A percentile compares a stretch with the other conserved stretches of the same genome.
Conservation (phyloP, 2,113 vertebrate genomes). For the Hyperoodon ampullatus region DNA sequence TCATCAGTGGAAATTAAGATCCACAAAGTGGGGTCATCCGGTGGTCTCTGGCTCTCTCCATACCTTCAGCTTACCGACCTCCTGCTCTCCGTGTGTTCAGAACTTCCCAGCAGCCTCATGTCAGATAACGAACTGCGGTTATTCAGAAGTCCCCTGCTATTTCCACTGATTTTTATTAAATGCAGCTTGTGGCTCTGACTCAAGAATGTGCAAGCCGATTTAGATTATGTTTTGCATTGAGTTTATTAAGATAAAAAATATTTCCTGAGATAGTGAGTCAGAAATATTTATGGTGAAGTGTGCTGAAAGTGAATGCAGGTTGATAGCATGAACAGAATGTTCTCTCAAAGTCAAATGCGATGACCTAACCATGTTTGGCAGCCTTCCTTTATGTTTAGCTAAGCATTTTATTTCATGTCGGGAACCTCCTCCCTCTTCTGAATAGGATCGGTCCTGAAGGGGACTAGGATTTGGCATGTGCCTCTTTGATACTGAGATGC, state of each 20-base stretch:
- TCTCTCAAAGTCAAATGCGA: slow-evolving; percentile 51
- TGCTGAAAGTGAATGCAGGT: slow-evolving; percentile 70
- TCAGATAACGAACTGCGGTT: slow-evolving; percentile 67
- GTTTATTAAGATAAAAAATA: slow-evolving; percentile 78
- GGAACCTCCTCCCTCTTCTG: slow-evolving; percentile 43
- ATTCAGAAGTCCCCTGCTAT: slow-evolving; percentile 73
- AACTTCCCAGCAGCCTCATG: slow-evolving; percentile 16
- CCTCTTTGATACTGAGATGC: slow-evolving; percentile 13
- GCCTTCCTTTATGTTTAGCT: slow-evolving; percentile 68
- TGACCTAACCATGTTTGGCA: slow-evolving; percentile 78
- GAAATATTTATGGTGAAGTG: slow-evolving; percentile 65
- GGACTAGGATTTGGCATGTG: not conserved
- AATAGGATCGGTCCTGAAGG: not conserved
- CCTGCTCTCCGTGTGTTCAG: not conserved
- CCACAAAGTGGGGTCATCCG: not conserved
- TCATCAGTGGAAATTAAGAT: not conserved
- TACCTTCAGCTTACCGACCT: not conserved
- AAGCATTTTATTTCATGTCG: slow-evolving; percentile 72
- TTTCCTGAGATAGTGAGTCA: slow-evolving; percentile 75
- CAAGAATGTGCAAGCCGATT: slow-evolving; percentile 69
- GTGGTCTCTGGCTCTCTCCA: not conserved
- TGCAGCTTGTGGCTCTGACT: slow-evolving; percentile 65
- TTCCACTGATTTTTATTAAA: slow-evolving; percentile 79
- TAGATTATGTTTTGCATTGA: slow-evolving; percentile 68
- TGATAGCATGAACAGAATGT: slow-evolving; percentile 72